Base-by-base conservation (phyloP, 2,113 vertebrate genomes). In the Gulo gulo region DNA sequence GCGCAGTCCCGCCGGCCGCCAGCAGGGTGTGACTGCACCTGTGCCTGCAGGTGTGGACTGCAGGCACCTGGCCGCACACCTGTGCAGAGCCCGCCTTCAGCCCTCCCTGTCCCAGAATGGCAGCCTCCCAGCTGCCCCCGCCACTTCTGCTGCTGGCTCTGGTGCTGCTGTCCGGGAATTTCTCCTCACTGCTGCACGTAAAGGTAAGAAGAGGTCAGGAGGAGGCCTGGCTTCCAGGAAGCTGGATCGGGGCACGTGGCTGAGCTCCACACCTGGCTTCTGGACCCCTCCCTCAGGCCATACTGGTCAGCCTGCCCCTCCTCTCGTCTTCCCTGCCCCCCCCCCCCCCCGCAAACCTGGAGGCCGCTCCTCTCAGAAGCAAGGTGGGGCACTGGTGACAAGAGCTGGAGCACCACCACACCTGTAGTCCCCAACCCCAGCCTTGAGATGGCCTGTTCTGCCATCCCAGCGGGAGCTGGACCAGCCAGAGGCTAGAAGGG, bases 141-240 rank as follows among this genome's bases (percentile, higher is more conserved):
- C 39, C 7, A 0, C 71, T 59, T n/a, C 74, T 85, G 16, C 26
- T 34, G 23, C 45, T 84, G 23, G 11, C 10, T 34, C 59, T 93
- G 63, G 14, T 47, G 67, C 74, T 93, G 74, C 84, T 29, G 83
- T 47, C 81, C 16, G 13, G 3, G 2, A 4, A 0, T 23, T 1
- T 16, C 36, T 9, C 4, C 1, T n/a, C 13, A 0, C 0, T 9
- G 31, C 1, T 61, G 20, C 5, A 63, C 0, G 0, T 8, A 1
- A 34, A 94, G 95, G 97, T 97, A 74, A 86, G 61, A 36, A n/a
- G 39, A 55, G 85, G 91, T 73, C 12, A 63, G 47, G 65, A 88
- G 42, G 55, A 52, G 69, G 9, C 45, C 1, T 1, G 14, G 45
- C 18, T 63, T 67, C 45, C 18, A 12, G 55, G n/a, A 73, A 80